Base-by-base conservation (phyloP, 2,113 vertebrate genomes). In the Rhinoptilus africanus region DNA sequence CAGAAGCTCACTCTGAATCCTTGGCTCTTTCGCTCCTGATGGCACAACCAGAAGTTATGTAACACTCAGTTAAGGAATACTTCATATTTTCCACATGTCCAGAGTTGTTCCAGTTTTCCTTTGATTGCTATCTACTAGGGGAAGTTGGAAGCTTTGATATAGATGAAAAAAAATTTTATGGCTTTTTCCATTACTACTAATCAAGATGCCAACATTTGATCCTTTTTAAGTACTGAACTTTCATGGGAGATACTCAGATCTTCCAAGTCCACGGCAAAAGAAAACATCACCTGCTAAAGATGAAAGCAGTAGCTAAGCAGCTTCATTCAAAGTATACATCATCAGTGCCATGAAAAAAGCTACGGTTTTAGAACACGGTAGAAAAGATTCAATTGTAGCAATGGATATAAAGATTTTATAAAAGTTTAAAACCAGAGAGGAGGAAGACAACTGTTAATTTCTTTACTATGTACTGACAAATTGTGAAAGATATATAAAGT, bases 11-110 rank as follows among this genome's bases (percentile, higher is more conserved):
- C 37, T 68, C 15, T 22, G 45, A 67, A 28, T 64, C 43, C 34
- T 59, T 22, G 23, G 78, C 35, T 81, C 53, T 91, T 48, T 66
- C 43, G 56, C 37, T 68, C 54, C 78, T 1, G 3, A 18, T 41
- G 16, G 82, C 92, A 79, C 76, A 60, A 56, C n/a, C 28, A 74
- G 83, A 89, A 93, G 39, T 88, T 96, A 86, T 30, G 34, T 84
- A 95, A 94, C 12, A 20, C 16, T 50, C 51, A 59, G 45, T 50
- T 37, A 73, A 75, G 24, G 34, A 92, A 67, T 87, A 89, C 45
- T 93, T 96, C 56, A 89, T 75, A 66, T 82, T 96, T 96, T 93
- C 96, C 94, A 63, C 23, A 56, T 45, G 41, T 66, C n/a, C 87
- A 56, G 68, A 69, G 75, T 27, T 84, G 26, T 93, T 96, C 82